Conservation (phyloP, 2,888 invertebrate genomes). For the Morinoia aosen region DNA sequence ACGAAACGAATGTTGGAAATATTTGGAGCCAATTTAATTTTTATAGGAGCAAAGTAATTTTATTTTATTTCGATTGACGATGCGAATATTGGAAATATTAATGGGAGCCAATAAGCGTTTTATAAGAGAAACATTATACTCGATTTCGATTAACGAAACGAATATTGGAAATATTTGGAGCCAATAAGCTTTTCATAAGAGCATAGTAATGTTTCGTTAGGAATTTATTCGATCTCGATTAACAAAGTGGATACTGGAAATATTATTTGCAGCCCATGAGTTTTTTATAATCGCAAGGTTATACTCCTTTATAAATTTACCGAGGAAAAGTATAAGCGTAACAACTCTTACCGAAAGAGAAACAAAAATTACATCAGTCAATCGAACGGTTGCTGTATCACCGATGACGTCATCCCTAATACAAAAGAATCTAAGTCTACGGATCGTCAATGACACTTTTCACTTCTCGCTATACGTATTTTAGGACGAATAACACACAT, state of each 20-base stretch:
- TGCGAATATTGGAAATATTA: too few species aligned
- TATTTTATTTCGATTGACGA: too few species aligned
- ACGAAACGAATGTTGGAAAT: not conserved
- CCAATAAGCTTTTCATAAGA: too few species aligned
- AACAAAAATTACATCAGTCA: not conserved
- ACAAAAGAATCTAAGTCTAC: conserved; percentile 35
- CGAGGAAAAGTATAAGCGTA: not conserved
- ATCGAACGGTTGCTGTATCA: not conserved
- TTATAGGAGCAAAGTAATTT: too few species aligned
- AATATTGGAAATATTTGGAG: not conserved
- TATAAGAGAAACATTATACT: too few species aligned
- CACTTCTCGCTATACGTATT: not conserved
- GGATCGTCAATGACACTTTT: conserved; percentile 25
- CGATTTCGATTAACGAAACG: not conserved
- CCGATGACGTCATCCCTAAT: conserved; percentile 32
- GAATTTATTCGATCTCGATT: too few species aligned
- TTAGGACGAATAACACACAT: conserved; percentile 25
- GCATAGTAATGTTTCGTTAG: too few species aligned
- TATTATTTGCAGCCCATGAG: not conserved
- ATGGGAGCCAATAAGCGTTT: too few species aligned
- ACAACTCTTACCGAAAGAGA: not conserved
- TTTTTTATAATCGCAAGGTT: not conserved
- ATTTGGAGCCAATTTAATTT: too few species aligned
- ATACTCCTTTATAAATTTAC: not conserved
- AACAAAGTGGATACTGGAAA: too few species aligned